A percentile compares a stretch with the other conserved stretches of the same genome.
Conservation (phyloP, 2,113 vertebrate species). For the Cebidichthys violaceus region DNA sequence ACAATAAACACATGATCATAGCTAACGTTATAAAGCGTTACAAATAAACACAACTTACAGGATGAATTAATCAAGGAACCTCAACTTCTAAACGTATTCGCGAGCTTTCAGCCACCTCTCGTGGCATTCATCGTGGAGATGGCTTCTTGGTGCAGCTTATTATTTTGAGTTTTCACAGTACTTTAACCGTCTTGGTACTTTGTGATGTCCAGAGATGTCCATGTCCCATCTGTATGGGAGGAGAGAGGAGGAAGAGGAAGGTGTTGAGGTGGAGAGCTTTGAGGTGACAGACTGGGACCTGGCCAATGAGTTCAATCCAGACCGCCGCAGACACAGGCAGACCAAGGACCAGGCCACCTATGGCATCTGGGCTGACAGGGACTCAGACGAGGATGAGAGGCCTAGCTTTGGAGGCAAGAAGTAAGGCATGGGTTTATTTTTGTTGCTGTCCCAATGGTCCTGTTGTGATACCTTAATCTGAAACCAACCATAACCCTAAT, state of each 20-base stretch:
- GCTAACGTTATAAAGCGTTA: background rate
- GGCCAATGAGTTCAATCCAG: constrained; percentile 97
- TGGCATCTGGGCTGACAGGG: constrained; percentile 95
- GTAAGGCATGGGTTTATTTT: constrained; percentile 67
- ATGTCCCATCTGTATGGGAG: constrained; percentile 95
- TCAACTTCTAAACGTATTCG: background rate
- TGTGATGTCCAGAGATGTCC: constrained; percentile 84
- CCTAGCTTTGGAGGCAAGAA: constrained; percentile 95
- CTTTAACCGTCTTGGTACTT: background rate
- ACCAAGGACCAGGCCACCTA: constrained; percentile 96
- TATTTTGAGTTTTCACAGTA: fast-evolving
- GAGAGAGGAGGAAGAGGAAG: constrained; percentile 88
- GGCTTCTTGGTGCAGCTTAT: background rate
- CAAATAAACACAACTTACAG: no score
- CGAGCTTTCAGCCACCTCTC: background rate
- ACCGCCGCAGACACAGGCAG: constrained; percentile 92
- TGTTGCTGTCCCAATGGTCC: background rate
- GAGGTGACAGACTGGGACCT: constrained; percentile 98
- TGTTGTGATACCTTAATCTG: background rate
- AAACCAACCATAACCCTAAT: background rate
- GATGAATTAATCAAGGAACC: background rate
- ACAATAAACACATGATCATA: background rate
- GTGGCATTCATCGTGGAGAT: background rate
- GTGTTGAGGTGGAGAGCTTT: constrained; percentile 94
- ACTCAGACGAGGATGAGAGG: constrained; percentile 95